Percentiles rank a stretch among this genome's conserved stretches.
phyloP scores from a whole-genome alignment of 2,797 vertebrate genomes.

The Rhinichthys osculus region DNA sequence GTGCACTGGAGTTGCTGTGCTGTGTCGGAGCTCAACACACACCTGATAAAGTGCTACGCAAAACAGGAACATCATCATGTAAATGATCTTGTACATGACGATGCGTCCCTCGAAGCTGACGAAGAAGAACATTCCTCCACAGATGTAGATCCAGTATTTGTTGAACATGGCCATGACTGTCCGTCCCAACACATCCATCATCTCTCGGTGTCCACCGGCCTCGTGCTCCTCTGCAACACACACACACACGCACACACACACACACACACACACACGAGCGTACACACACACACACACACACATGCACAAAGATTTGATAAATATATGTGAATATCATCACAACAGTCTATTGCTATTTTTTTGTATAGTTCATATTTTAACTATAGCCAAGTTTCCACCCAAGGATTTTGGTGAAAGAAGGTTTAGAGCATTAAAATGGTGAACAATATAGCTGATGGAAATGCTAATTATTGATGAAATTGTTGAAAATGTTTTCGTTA shows the following conservation, averaged over 20 bases:
- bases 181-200: slow-evolving; percentile 90
- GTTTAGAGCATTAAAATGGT: not conserved
- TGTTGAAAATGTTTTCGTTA: not conserved
- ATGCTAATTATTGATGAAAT: not conserved
- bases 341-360: not conserved
- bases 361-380: not conserved
- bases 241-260: not conserved
- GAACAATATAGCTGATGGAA: not conserved
- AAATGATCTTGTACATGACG: slow-evolving; percentile 97
- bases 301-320: not conserved
- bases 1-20: not conserved
- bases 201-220: slow-evolving; percentile 80
- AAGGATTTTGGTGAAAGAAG: not conserved
- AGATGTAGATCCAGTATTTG: slow-evolving; percentile 98
- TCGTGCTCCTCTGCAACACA: slow-evolving; percentile 65
- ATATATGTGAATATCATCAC: not conserved
- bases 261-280: not conserved
- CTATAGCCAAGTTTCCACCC: not conserved
- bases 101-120: slow-evolving; percentile 96
- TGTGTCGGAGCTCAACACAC: slow-evolving; percentile 21
- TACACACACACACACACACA: not conserved
- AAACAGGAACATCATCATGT: slow-evolving; percentile 96
- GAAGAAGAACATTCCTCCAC: slow-evolving; percentile 97
- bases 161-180: slow-evolving; percentile 91
- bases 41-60: slow-evolving; percentile 96